These are phyloP conservation scores for Luperina nickerlii DNA, from an alignment of 2,888 invertebrate genomes.

Conservation along the genomic window DNA sequence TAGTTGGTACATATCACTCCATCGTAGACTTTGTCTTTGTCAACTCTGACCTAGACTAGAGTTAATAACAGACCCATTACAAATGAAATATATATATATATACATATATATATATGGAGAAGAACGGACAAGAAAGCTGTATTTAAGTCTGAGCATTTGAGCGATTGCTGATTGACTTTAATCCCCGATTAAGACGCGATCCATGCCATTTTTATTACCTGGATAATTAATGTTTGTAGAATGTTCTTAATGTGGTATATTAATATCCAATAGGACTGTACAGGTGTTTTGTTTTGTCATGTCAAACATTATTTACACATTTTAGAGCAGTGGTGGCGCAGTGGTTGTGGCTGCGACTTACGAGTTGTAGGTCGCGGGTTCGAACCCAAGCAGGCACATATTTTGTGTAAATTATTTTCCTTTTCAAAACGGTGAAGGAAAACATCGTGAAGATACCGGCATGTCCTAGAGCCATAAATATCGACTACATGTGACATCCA, in stretches of 20 bases:
- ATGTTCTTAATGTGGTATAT: not conserved
- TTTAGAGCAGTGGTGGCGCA: not conserved
- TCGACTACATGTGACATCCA: not conserved
- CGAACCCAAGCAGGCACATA: not conserved
- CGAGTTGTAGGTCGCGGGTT: not conserved
- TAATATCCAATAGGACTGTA: not conserved
- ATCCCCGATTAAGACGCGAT: slow-evolving; percentile 19
- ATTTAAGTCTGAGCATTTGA: not conserved
- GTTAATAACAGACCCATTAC: too few species aligned
- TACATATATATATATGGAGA: too few species aligned
- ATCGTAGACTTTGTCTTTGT: too few species aligned
- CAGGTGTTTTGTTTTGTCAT: not conserved
- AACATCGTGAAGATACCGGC: not conserved
- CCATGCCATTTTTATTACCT: not conserved
- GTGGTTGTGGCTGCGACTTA: not conserved
- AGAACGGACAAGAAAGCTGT: not conserved
- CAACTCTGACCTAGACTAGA: too few species aligned
- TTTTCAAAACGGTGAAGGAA: not conserved
- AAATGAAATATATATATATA: too few species aligned
- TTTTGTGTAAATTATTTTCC: not conserved
- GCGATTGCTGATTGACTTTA: slow-evolving; percentile 10
- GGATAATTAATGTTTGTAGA: not conserved
- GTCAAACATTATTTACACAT: not conserved
- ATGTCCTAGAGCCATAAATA: not conserved
- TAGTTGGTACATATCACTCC: too few species aligned